These are phyloP conservation scores for Neoniphon sammara DNA, from an alignment of 2,797 vertebrate species.

Conservation along the genomic window DNA sequence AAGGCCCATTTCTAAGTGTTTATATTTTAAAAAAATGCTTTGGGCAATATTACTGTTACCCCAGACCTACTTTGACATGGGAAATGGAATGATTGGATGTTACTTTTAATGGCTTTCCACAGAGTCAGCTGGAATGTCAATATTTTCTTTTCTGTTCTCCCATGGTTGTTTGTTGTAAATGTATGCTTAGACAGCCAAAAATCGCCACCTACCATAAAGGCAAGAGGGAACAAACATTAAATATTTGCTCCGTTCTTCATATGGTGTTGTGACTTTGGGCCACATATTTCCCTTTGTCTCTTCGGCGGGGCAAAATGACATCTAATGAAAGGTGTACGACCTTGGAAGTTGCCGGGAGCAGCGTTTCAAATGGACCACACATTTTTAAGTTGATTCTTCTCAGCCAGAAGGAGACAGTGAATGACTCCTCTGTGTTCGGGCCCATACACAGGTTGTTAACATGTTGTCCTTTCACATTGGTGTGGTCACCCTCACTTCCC, in stretches of 20 bases:
- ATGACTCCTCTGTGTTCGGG: constrained; percentile 25
- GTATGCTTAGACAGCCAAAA: constrained; percentile 77
- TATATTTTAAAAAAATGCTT: constrained; percentile 31
- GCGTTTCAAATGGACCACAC: constrained; percentile 51
- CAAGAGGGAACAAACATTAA: constrained; percentile 79
- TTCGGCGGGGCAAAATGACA: constrained; percentile 34
- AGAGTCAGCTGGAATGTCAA: constrained; percentile 72
- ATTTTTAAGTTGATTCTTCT: constrained; percentile 32
- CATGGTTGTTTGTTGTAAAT: constrained; percentile 78
- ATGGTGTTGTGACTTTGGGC: constrained; percentile 74
- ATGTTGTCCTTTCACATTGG: constrained; percentile 30
- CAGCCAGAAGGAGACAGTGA: constrained; percentile 23
- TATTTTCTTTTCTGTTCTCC: constrained; percentile 59
- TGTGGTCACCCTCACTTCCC: constrained; percentile 39
- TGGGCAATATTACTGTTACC: constrained; percentile 44
- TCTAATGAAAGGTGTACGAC: constrained; percentile 54
- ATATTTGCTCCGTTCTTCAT: constrained; percentile 81
- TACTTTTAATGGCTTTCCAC: constrained; percentile 52
- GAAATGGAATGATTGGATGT: constrained; percentile 21
- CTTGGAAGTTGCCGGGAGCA: constrained; percentile 46
- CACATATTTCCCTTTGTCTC: constrained; percentile 79
- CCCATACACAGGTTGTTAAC: constrained; percentile 28
- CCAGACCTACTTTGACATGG: constrained; percentile 32
- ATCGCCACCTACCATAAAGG: constrained; percentile 79
- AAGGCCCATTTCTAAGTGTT: constrained; percentile 29